Conservation (phyloP, 2,113 vertebrate species). For the Leptocoma aspasia region DNA sequence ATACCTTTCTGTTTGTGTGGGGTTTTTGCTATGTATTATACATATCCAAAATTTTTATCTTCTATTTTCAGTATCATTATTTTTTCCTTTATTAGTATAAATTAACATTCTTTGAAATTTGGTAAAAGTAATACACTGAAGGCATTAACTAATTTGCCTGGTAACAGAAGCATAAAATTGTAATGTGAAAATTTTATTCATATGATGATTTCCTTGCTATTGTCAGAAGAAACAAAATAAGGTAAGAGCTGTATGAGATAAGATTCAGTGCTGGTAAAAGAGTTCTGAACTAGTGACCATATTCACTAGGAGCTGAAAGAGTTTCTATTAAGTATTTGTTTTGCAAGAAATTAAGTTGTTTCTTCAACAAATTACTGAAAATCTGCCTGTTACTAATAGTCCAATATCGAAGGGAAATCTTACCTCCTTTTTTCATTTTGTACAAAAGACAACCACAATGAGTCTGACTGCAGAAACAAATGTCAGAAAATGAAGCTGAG, state of each 20-base stretch:
- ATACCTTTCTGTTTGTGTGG: constrained; percentile 8
- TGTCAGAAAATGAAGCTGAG: background rate
- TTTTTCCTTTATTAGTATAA: constrained; percentile 43
- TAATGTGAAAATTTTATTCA: constrained; percentile 35
- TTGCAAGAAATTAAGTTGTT: constrained; percentile 27
- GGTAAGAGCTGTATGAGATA: constrained; percentile 45
- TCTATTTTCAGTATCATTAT: constrained; percentile 57
- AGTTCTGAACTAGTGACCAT: constrained; percentile 39
- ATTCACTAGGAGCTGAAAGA: constrained; percentile 20
- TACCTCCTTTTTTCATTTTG: background rate
- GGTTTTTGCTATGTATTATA: constrained; percentile 25
- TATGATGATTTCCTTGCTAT: background rate
- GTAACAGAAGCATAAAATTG: constrained; percentile 58
- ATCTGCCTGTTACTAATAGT: background rate
- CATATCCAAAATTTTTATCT: constrained; percentile 47
- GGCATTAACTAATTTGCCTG: constrained; percentile 57
- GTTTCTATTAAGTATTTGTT: constrained; percentile 47
- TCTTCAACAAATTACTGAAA: constrained; percentile 30
- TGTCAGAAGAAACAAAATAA: constrained; percentile 50
- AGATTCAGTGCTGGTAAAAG: constrained; percentile 39
- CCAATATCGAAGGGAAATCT: background rate
- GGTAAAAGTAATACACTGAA: constrained; percentile 49
- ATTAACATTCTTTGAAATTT: constrained; percentile 42
- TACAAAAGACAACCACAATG: background rate
- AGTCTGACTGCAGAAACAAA: background rate